Evolutionary conservation across 2,888 invertebrate genomes (phyloP).

Genomic region (Phortica okadai): DNA sequence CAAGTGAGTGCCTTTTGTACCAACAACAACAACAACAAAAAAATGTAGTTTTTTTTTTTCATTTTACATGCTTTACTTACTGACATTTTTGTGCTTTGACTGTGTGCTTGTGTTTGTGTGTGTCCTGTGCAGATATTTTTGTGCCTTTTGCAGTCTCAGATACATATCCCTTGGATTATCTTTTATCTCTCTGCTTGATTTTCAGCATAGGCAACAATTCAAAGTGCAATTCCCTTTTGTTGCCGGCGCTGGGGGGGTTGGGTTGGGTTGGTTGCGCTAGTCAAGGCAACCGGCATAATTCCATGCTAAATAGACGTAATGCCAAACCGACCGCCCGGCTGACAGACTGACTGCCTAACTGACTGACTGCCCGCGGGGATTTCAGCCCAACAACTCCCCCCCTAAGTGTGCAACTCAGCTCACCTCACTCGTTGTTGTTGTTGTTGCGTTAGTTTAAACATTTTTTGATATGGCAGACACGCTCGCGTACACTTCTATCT

Average conservation of each 20-base stretch:
- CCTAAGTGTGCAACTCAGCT: too few relatives aligned
- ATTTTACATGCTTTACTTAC: background rate
- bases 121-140: constrained; percentile 3
- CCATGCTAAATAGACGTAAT: background rate
- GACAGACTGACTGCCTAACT: too few relatives aligned
- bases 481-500: background rate
- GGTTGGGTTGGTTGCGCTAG: background rate
- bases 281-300: constrained; percentile 2
- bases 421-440: background rate
- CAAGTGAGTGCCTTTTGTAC: background rate
- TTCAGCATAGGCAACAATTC: constrained; percentile 20
- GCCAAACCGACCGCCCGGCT: background rate
- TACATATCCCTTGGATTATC: constrained; percentile 29
- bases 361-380: too few relatives aligned
- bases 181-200: constrained; percentile 19
- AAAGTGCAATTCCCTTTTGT: background rate
- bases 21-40: background rate
- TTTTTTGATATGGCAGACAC: background rate
- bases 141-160: constrained; percentile 6
- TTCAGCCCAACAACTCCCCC: too few relatives aligned
- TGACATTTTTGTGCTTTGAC: background rate
- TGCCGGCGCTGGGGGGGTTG: background rate
- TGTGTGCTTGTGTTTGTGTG: background rate
- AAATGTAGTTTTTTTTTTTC: background rate
- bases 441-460: background rate